phyloP scores from a whole-genome alignment of 2,888 invertebrate genomes.

The Ophion ellenae region DNA sequence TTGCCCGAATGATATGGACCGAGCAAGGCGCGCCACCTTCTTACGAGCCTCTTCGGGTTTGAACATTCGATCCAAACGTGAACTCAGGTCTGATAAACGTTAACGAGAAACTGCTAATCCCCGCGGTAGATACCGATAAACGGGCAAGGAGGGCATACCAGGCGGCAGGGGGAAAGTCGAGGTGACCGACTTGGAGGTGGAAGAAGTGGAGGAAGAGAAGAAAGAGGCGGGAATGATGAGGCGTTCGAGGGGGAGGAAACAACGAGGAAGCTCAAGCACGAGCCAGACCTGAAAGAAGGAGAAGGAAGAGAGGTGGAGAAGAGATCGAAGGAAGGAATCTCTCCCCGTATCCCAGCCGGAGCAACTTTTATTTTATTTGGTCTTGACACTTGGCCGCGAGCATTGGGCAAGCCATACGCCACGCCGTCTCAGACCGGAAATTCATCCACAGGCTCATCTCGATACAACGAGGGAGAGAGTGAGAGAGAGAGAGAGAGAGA shows the following conservation, averaged over 20 bases:
- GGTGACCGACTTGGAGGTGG: conserved; percentile 44
- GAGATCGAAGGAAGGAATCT: conserved; percentile 48
- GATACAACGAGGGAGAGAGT: conserved; percentile 44
- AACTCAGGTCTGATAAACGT: conserved; percentile 2
- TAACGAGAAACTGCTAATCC: conserved; percentile 32
- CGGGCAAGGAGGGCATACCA: conserved; percentile 2
- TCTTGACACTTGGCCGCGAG: conserved; percentile 79
- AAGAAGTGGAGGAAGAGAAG: conserved; percentile 33
- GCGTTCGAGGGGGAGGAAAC: conserved; percentile 62
- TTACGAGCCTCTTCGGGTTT: no score
- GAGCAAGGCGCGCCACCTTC: no score
- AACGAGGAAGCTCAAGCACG: conserved; percentile 61
- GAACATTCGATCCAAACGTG: background rate
- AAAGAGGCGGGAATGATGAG: conserved; percentile 59
- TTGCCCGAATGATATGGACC: no score
- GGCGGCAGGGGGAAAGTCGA: conserved; percentile 5
- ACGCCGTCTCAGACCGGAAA: conserved; percentile 63
- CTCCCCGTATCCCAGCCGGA: conserved; percentile 27
- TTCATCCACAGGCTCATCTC: conserved; percentile 42
- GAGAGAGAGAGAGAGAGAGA: background rate
- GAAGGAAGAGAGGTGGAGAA: conserved; percentile 38
- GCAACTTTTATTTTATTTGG: conserved; percentile 81
- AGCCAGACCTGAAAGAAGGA: conserved; percentile 52
- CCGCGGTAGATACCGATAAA: conserved; percentile 5
- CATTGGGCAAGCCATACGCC: conserved; percentile 63